Conservation (phyloP, 2,888 invertebrate species). For the Dicyrtoma fusca region DNA sequence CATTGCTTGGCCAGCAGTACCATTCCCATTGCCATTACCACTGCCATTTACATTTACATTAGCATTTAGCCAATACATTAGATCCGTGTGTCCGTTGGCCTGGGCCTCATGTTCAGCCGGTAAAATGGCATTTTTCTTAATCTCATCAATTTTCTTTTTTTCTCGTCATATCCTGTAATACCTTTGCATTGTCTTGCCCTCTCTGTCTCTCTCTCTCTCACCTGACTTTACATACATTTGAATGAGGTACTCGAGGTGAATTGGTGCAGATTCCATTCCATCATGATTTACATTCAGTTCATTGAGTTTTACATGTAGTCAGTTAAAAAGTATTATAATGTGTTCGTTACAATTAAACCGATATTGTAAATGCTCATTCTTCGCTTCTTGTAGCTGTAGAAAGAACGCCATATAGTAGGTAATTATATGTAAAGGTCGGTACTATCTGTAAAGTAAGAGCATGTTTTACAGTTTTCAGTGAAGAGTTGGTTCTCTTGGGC, state of each 20-base stretch:
- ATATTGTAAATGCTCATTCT: too few relatives aligned
- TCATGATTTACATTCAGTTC: too few relatives aligned
- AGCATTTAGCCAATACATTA: not conserved
- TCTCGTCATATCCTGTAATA: not conserved
- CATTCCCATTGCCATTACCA: too few relatives aligned
- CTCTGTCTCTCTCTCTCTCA: slow-evolving; percentile 1
- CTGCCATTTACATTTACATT: not conserved
- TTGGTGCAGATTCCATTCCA: too few relatives aligned
- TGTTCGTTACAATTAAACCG: too few relatives aligned
- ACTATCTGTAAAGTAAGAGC: not conserved
- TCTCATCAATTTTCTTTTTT: not conserved
- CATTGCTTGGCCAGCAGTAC: too few relatives aligned
- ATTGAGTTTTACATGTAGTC: too few relatives aligned
- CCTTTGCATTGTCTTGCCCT: not conserved
- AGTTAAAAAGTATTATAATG: too few relatives aligned
- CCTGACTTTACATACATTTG: too few relatives aligned
- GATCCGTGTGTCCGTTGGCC: slow-evolving; percentile 28
- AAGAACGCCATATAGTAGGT: not conserved
- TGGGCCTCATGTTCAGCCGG: slow-evolving; percentile 30
- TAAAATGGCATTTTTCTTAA: slow-evolving; percentile 4
- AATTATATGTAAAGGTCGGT: not conserved
- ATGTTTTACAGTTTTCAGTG: too few relatives aligned
- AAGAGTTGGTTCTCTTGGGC: not conserved
- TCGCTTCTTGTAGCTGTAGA: too few relatives aligned
- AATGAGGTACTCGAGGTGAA: too few relatives aligned